A percentile compares a stretch with the other conserved stretches of the same genome.
Conservation (phyloP, 2,888 invertebrate genomes). For the Aspidiotus rigidus region DNA sequence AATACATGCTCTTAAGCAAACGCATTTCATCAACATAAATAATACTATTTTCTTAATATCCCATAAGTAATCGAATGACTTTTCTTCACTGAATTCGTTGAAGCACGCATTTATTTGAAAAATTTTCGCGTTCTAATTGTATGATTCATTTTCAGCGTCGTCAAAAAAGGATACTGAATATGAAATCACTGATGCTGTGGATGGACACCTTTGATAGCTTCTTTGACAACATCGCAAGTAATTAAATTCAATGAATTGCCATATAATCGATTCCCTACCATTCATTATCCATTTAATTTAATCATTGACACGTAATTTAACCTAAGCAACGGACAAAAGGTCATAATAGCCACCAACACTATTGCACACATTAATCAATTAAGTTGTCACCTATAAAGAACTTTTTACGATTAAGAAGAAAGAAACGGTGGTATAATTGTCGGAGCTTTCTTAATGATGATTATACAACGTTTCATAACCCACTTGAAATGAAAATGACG, state of each 20-base stretch:
- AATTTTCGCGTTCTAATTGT: not conserved
- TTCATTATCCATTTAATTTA: not conserved
- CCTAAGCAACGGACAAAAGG: not conserved
- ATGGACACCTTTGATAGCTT: conserved; percentile 11
- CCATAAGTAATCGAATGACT: too few relatives aligned
- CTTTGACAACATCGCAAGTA: conserved; percentile 27
- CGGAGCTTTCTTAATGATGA: too few relatives aligned
- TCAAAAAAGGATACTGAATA: not conserved
- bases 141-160: not conserved
- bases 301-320: conserved; percentile 4
- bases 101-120: too few relatives aligned
- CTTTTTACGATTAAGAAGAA: too few relatives aligned
- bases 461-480: too few relatives aligned
- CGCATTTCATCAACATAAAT: too few relatives aligned
- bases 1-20: too few relatives aligned
- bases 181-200: conserved; percentile 14
- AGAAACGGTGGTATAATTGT: too few relatives aligned
- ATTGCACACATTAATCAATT: not conserved
- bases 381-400: too few relatives aligned
- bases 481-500: too few relatives aligned
- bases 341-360: not conserved
- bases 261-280: not conserved
- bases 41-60: too few relatives aligned
- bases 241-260: not conserved
- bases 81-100: too few relatives aligned